Conservation (phyloP, 2,113 vertebrate genomes). For the Prunella himalayana region DNA sequence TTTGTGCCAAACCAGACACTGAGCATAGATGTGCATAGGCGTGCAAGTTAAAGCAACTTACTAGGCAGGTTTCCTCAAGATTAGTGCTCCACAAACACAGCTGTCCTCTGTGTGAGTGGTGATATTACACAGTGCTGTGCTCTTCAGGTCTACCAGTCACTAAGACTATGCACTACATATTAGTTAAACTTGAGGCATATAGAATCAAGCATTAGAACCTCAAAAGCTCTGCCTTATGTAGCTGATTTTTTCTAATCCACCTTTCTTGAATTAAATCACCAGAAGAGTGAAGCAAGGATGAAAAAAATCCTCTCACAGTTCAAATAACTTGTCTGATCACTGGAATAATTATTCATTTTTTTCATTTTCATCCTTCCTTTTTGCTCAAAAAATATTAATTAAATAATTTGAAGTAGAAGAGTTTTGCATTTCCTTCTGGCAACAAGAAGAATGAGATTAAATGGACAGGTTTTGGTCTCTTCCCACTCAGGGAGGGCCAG, state of each 20-base stretch:
- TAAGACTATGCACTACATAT: background rate
- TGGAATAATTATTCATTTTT: background rate
- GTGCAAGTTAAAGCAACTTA: background rate
- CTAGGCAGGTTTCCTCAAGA: background rate
- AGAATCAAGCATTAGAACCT: background rate
- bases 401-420: background rate
- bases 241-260: background rate
- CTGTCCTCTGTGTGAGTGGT: background rate
- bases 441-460: background rate
- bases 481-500: background rate
- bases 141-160: background rate
- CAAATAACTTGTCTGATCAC: background rate
- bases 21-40: background rate
- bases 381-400: background rate
- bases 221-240: background rate
- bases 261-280: background rate
- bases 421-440: background rate
- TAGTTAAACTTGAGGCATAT: background rate
- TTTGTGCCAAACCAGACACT: background rate
- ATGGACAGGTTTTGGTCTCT: background rate
- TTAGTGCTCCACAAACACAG: background rate
- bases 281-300: background rate
- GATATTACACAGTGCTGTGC: background rate
- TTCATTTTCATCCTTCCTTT: background rate
- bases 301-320: background rate